These are phyloP conservation scores for Heliconius aoede DNA, from an alignment of 2,888 invertebrate genomes.

Conservation along the genomic window DNA sequence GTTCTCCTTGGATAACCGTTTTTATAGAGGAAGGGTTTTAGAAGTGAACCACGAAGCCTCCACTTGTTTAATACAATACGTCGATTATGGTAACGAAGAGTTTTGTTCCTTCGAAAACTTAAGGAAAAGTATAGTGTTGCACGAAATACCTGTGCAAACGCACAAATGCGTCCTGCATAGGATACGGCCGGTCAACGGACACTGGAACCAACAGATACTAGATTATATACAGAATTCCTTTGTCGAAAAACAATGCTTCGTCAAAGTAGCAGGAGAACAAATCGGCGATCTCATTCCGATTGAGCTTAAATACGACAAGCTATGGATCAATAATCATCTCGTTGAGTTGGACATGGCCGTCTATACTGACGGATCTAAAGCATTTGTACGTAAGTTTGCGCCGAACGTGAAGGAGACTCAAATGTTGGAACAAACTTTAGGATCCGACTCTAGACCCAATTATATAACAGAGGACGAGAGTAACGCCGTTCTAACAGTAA, in stretches of 20 bases:
- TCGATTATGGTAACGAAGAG: conserved; percentile 94
- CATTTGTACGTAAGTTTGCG: conserved; percentile 59
- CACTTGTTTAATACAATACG: conserved; percentile 85
- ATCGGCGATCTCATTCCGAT: conserved; percentile 64
- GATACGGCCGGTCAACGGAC: conserved; percentile 60
- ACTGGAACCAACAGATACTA: conserved; percentile 81
- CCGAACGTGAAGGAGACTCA: conserved; percentile 44
- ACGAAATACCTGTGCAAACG: conserved; percentile 87
- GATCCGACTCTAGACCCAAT: conserved; percentile 65
- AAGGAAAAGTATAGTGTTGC: conserved; percentile 85
- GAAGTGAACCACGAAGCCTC: conserved; percentile 68
- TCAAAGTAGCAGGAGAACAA: conserved; percentile 72
- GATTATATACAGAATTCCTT: conserved; percentile 85
- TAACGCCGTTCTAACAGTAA: conserved; percentile 46
- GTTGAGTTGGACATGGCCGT: conserved; percentile 75
- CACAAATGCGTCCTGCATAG: conserved; percentile 83
- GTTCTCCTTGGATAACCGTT: conserved; percentile 85
- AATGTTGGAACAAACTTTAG: conserved; percentile 46
- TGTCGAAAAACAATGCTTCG: conserved; percentile 82
- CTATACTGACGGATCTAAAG: conserved; percentile 67
- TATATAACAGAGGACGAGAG: conserved; percentile 66
- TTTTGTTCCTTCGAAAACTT: conserved; percentile 82
- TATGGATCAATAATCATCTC: conserved; percentile 77
- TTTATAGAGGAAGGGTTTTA: conserved; percentile 88
- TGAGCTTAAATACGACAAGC: conserved; percentile 67